These are phyloP conservation scores for Xylocopa sonorina DNA, from an alignment of 1,140 invertebrate species.

Conservation along the genomic window DNA sequence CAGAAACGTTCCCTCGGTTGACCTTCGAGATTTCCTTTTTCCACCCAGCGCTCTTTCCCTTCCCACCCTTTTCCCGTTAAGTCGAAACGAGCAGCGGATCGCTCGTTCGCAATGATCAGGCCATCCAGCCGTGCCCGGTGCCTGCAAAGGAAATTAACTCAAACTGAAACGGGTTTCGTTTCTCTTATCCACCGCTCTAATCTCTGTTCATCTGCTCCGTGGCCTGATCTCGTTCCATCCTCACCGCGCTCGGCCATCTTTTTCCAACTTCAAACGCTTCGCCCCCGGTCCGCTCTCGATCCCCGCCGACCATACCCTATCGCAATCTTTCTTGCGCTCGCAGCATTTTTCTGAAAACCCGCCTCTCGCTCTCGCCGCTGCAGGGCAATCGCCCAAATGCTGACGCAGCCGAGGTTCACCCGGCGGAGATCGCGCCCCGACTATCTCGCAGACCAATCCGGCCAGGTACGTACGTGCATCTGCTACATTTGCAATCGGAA, in stretches of 20 bases:
- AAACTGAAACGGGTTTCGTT: slow-evolving; percentile 60
- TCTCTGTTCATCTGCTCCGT: slow-evolving; percentile 38
- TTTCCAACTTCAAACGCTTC: slow-evolving; percentile 15
- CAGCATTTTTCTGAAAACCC: slow-evolving; percentile 72
- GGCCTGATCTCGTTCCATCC: slow-evolving; percentile 27
- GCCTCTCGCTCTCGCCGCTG: slow-evolving; percentile 61
- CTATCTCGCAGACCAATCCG: slow-evolving; percentile 36
- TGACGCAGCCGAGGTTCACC: slow-evolving; percentile 62
- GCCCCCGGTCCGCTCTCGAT: background rate
- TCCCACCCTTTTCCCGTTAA: background rate
- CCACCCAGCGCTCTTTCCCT: background rate
- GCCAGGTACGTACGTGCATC: slow-evolving; percentile 60
- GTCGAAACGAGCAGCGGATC: background rate
- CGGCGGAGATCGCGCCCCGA: slow-evolving; percentile 51
- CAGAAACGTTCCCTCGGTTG: background rate
- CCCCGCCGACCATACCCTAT: slow-evolving; percentile 50
- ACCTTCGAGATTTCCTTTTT: background rate
- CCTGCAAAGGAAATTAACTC: slow-evolving; percentile 64
- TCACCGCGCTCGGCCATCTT: slow-evolving; percentile 23
- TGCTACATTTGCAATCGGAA: slow-evolving; percentile 72
- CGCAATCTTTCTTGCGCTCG: slow-evolving; percentile 68
- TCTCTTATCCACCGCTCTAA: slow-evolving; percentile 48
- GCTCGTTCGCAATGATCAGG: background rate
- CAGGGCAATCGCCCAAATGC: slow-evolving; percentile 68
- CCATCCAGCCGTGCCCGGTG: background rate